Conservation (phyloP, 1,140 invertebrate genomes). For the Cephus cinctus region DNA sequence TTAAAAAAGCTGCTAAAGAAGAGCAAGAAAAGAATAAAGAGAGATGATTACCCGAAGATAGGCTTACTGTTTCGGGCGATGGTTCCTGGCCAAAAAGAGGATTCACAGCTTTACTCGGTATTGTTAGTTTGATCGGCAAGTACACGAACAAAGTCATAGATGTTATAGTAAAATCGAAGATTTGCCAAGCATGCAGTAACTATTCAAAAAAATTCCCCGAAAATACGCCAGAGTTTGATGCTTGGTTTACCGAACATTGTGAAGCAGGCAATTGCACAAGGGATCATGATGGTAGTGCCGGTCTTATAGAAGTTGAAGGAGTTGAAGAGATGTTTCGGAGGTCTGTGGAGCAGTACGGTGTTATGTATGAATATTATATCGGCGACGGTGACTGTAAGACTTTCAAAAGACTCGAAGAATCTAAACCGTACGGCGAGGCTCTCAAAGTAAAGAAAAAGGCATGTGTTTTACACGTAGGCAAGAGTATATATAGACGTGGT, state of each 20-base stretch:
- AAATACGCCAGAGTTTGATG: conserved; percentile 7
- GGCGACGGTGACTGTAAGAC: conserved; percentile 25
- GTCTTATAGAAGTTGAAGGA: conserved; percentile 23
- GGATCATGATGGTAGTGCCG: conserved; percentile 18
- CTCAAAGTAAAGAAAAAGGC: conserved; percentile 17
- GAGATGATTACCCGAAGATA: conserved; percentile 1
- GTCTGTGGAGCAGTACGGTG: conserved; percentile 8
- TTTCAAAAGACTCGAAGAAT: conserved; percentile 14
- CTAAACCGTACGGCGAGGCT: conserved; percentile 12
- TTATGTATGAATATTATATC: conserved; percentile 20
- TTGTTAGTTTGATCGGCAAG: conserved; percentile 12
- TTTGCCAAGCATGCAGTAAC: conserved; percentile 11
- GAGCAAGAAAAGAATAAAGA: conserved; percentile 10
- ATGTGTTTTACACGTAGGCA: conserved; percentile 18
- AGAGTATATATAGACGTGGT: conserved; percentile 13
- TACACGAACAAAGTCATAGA: conserved; percentile 18
- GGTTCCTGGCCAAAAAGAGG: conserved; percentile 22
- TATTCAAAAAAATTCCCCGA: conserved; percentile 1
- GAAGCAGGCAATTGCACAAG: conserved; percentile 2
- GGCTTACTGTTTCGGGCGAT: conserved; percentile 24
- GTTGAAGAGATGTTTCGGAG: conserved; percentile 19
- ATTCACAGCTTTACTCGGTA: conserved; percentile 14
- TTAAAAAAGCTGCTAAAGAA: conserved; percentile 10
- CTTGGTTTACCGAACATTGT: conserved; percentile 12
- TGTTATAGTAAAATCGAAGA: conserved; percentile 14